Base-by-base conservation (phyloP, 2,888 invertebrate species). In the Tachina lurida region DNA sequence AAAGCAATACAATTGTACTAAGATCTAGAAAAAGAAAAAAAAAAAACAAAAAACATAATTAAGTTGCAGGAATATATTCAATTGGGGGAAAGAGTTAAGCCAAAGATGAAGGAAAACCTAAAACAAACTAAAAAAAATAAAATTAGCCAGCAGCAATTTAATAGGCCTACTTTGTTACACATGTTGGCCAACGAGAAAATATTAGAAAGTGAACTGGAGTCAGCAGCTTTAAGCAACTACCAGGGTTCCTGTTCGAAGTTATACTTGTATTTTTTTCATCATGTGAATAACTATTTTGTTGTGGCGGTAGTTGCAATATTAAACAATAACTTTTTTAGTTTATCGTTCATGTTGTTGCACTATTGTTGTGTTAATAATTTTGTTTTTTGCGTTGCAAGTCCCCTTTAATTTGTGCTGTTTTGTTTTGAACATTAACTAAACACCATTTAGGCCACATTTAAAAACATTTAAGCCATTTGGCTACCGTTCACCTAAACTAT, bases 141-240 rank as follows among this genome's bases (percentile, higher is more conserved):
- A 68, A 65, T 49, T 52, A 62, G 79, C 86, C 79, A 56, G 15
- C 73, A 68, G 86, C 86, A 68, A 80, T 62, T 47, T 74, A 83
- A 79, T 79, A 86, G 86, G 86, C 86, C 79, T 75, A 83, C 79
- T 86, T 86, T 80, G 56, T 75, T 75, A 79, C 80, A 74, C 74
- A 60, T 49, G 17, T 67, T 22, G 47, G 31, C 8, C 17, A 62
- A 12, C 47, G 52, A 47, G 41, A 79, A 80, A 77, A 78, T 85
- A 86, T 86, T 86, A 87, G 87, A 86, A 87, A 87, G 87, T 84
- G 82, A 87, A 84, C 81, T 68, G 68, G 17, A 70, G 41, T 77
- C 17, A 65, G 88, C 88, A 88, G 88, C 10, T 49, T 63, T 63
- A 10, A 87, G 87, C 88, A 87, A 62, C 68, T 84, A 54, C 47